Conservation (phyloP, 2,113 vertebrate genomes). For the Psettodes erumei region DNA sequence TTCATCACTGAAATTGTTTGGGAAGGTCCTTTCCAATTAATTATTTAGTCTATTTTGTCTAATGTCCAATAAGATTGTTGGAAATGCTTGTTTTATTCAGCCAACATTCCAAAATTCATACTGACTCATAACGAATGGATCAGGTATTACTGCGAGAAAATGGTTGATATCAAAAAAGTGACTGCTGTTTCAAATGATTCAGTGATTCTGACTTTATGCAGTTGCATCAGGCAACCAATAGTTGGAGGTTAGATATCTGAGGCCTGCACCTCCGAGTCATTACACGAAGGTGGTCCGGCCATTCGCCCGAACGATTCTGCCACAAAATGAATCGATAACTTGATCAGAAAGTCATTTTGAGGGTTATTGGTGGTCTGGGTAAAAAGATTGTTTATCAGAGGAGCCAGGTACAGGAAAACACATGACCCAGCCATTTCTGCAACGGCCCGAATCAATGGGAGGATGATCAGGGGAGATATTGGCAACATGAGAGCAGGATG, state of each 20-base stretch:
- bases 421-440: slow-evolving; percentile 62
- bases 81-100: too few species aligned
- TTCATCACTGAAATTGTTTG: not conserved
- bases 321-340: slow-evolving; percentile 62
- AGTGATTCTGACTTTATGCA: not conserved
- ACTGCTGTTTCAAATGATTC: not conserved
- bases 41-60: not conserved
- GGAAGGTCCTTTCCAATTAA: not conserved
- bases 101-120: too few species aligned
- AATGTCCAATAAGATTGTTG: not conserved
- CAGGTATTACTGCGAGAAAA: not conserved
- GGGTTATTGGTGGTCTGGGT: slow-evolving; percentile 57
- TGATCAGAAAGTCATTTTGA: slow-evolving; percentile 75
- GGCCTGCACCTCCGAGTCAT: not conserved
- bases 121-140: not conserved
- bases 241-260: not conserved
- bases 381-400: slow-evolving; percentile 61
- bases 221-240: not conserved
- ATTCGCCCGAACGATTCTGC: slow-evolving; percentile 40
- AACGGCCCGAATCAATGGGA: slow-evolving; percentile 65
- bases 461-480: slow-evolving; percentile 75
- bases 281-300: slow-evolving; percentile 1
- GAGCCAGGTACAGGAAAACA: slow-evolving; percentile 46
- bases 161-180: not conserved
- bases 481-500: slow-evolving; percentile 69